Base-by-base conservation (phyloP, 1,140 invertebrate genomes). In the Heliothis subflexa region DNA sequence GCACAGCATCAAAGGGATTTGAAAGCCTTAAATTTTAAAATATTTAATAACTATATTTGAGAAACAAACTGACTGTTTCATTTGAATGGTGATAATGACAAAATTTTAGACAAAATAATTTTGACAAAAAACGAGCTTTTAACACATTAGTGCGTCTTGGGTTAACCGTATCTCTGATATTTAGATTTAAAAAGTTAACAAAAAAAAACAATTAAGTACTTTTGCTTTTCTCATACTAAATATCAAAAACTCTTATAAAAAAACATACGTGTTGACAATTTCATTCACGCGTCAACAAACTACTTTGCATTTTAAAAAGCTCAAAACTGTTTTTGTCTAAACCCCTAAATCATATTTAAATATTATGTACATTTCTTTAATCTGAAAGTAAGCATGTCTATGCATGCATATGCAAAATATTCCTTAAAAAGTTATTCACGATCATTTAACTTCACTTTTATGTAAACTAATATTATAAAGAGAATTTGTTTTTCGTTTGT, bases 221-320 rank as follows among this genome's bases (percentile, higher is more conserved):
- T 52, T 68, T 28, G 3, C 64, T 50, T 68, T 16, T 14, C 18
- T 10, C 18, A 12, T 52, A 28, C 14, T 28, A 28, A 33, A 62
- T 40, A 28, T 13, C 25, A 25, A 59, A 55, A 55, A 18, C 54
- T 16, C 9, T 21, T 40, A 33, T 33, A 33, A 33, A 33, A 3
- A 3, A 7, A 40, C 33, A 40, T 9, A 40, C 33, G 7, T 40
- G 33, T 40, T 40, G 33, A 40, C 33, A 40, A 40, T 50, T 70
- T 40, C 28, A 28, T 49, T n/a, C 14, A 40, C 66, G n/a, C 40
- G 28, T 18, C 50, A 55, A 5, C 52, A 40, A 64, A 78, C 68
- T 61, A 73, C 45, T 74, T 74, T 62, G 57, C 72, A 74, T 74
- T 74, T 74, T 49, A 16, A 18, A 74, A 11, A 4, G 12, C 21